Conservation (phyloP, 2,797 vertebrate genomes). For the Channa striata region DNA sequence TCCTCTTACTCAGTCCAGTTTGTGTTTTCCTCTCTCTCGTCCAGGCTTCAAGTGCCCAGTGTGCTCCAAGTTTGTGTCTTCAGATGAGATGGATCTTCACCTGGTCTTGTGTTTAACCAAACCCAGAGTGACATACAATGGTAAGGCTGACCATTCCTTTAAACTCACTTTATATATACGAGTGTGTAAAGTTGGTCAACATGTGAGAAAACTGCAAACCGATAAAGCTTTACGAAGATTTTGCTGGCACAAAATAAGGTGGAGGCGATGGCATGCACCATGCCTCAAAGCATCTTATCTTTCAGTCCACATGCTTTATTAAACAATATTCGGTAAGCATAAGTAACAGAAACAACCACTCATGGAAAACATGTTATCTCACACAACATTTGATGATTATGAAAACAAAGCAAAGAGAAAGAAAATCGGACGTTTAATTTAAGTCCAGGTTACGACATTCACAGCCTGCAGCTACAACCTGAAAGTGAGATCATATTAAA, state of each 20-base stretch:
- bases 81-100: conserved; percentile 98
- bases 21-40: conserved; percentile 38
- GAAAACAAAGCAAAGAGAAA: too few species aligned
- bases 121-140: conserved; percentile 97
- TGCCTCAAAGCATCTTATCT: neutral
- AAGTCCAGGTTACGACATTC: too few species aligned
- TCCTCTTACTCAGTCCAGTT: neutral
- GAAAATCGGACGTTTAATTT: too few species aligned
- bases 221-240: neutral
- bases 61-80: conserved; percentile 96
- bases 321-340: too few species aligned
- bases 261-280: too few species aligned
- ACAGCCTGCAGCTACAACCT: too few species aligned
- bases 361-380: too few species aligned
- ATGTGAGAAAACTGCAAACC: neutral
- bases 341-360: too few species aligned
- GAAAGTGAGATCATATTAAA: too few species aligned
- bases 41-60: conserved; percentile 97
- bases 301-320: too few species aligned
- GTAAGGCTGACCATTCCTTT: conserved; percentile 77
- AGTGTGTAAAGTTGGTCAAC: neutral
- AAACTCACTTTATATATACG: neutral
- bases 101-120: conserved; percentile 97
- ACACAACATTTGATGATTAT: too few species aligned
- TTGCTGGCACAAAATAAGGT: too few species aligned